phyloP scores from a whole-genome alignment of 2,888 invertebrate species.

The Chaetogeoica ovagalla region DNA sequence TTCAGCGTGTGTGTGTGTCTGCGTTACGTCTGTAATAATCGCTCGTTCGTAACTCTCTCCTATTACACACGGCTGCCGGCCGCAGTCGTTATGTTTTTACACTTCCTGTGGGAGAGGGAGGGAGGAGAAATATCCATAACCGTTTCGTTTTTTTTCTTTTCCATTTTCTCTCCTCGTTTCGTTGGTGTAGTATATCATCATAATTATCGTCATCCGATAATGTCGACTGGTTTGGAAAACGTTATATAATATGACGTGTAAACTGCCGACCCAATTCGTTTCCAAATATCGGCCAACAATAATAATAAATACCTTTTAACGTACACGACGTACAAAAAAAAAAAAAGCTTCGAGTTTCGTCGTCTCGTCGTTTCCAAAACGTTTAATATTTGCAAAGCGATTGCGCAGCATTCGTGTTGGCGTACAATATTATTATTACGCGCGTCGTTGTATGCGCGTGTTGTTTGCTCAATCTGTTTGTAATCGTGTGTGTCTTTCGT shows the following conservation, averaged over 20 bases:
- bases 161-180: background rate
- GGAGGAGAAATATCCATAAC: background rate
- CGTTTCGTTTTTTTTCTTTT: slow-evolving; percentile 1
- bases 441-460: no score
- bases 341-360: no score
- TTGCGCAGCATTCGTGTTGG: background rate
- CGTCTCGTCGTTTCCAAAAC: no score
- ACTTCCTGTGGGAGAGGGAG: background rate
- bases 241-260: no score
- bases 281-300: no score
- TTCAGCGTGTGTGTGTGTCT: background rate
- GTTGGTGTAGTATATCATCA: no score
- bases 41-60: slow-evolving; percentile 24
- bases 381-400: no score
- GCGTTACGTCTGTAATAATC: slow-evolving; percentile 24
- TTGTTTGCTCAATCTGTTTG: no score
- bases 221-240: background rate
- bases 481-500: no score
- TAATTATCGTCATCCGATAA: background rate
- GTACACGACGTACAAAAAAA: no score
- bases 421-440: background rate
- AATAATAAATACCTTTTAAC: no score
- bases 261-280: no score
- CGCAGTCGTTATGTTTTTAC: background rate
- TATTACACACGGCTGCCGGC: slow-evolving; percentile 1